Percentiles rank a stretch among this genome's conserved stretches.
Conservation (phyloP, 64 coral and sea anemone genomes). For the Montipora efflorescens region DNA sequence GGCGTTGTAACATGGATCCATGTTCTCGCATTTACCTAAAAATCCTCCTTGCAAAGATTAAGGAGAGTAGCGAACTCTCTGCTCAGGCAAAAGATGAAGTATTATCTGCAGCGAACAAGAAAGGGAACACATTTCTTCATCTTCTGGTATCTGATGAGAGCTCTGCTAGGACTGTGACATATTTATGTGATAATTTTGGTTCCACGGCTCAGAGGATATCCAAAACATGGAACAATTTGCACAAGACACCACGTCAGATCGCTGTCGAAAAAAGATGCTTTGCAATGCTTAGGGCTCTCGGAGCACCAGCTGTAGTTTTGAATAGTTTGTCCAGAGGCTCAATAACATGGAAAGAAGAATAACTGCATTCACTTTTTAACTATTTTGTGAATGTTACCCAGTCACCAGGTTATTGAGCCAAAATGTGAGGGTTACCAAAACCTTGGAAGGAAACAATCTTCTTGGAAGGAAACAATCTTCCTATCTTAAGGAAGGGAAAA, state of each 20-base stretch:
- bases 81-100: constrained; percentile 14
- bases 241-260: constrained; percentile 15
- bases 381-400: neutral
- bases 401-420: too few species aligned
- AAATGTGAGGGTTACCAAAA: neutral
- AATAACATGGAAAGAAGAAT: neutral
- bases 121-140: constrained; percentile 30
- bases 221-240: constrained; percentile 1
- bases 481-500: too few species aligned
- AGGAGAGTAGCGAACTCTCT: neutral
- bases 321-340: constrained; percentile 17
- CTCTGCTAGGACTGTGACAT: neutral
- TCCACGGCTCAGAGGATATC: neutral
- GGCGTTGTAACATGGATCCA: neutral
- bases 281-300: neutral
- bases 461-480: neutral
- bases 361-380: neutral
- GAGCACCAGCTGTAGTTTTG: constrained; percentile 22
- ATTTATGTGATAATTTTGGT: neutral
- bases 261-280: constrained; percentile 28
- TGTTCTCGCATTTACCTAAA: neutral
- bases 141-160: constrained; percentile 31
- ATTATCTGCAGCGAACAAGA: constrained; percentile 13
- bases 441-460: neutral
- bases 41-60: constrained; percentile 14